Base-by-base conservation (phyloP, 2,113 vertebrate species). In the Vanacampus margaritifer region DNA sequence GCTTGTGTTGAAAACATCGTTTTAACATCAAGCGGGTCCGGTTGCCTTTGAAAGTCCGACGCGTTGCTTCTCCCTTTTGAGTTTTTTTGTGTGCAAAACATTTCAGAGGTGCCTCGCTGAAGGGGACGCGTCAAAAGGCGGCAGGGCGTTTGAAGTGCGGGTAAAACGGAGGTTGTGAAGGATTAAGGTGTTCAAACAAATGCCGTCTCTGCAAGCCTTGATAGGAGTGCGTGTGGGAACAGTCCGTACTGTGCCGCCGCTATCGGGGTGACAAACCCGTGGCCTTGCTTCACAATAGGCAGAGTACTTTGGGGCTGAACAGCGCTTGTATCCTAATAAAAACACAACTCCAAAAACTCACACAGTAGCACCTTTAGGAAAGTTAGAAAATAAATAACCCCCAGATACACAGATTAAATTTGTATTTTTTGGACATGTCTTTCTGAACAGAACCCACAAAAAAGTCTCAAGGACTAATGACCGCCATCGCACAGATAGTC, bases 151-250 rank as follows among this genome's bases (percentile, higher is more conserved):
- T 89, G 85, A 90, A 87, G 82, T 86, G 71, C 65, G 46, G 67
- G 70, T 75, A 82, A 83, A 87, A 80, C 76, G 74, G 85, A 81
- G 85, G 80, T 79, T 74, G 81, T 5, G 51, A 54, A 70, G 72
- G 88, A 89, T 90, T 89, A 88, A 65, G 64, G 73, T 46, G 83
- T 85, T 89, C 83, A 89, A 86, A 89, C 86, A 86, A 66, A 28
- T 16, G 64, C 79, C 74, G 85, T 83, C 74, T 78, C 75, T 68
- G 86, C 36, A 58, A 74, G 82, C 74, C 83, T 82, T 79, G 83
- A 87, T 81, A 82, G 60, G 75, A 69, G 74, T 72, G 83, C 83
- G 83, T 80, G 81, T 87, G 85, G 81, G 82, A 84, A 87, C 79
- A 76, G 71, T 66, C 76, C 69, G 84, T 69, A 75, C 67, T 63